A percentile compares a stretch with the other conserved stretches of the same genome.
These are phyloP conservation scores for Lypha dubia DNA, from an alignment of 2,888 invertebrate genomes.

Conservation along the genomic window DNA sequence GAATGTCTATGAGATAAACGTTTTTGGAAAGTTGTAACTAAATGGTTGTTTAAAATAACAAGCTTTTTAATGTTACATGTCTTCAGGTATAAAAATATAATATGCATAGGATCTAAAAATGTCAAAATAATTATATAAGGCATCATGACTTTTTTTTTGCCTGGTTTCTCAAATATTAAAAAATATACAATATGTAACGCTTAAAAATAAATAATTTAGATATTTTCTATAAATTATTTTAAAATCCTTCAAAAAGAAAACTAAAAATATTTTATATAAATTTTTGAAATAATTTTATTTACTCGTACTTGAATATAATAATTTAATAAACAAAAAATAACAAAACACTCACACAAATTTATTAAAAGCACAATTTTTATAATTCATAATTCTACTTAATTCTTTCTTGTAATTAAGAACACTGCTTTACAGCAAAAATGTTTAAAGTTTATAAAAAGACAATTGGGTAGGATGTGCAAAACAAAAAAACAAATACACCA, in stretches of 20 bases:
- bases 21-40: too few relatives aligned
- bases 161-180: slow-evolving; percentile 17
- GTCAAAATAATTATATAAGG: slow-evolving; percentile 5
- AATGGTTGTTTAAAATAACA: background rate
- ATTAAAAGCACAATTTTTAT: slow-evolving; percentile 50
- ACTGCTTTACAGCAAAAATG: too few relatives aligned
- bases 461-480: too few relatives aligned
- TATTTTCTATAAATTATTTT: slow-evolving; percentile 15
- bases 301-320: slow-evolving; percentile 7
- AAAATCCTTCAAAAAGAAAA: slow-evolving; percentile 24
- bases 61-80: background rate
- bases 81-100: background rate
- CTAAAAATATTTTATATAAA: slow-evolving; percentile 25
- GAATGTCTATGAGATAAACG: too few relatives aligned
- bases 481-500: too few relatives aligned
- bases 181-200: slow-evolving; percentile 56
- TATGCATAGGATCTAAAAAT: slow-evolving; percentile 16
- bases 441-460: too few relatives aligned
- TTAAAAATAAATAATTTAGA: slow-evolving; percentile 50
- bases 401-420: slow-evolving; percentile 45
- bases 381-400: slow-evolving; percentile 39
- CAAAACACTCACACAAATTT: slow-evolving; percentile 39
- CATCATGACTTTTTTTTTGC: too few relatives aligned
- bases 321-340: slow-evolving; percentile 22
- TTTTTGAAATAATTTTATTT: slow-evolving; percentile 35